A percentile compares a stretch with the other conserved stretches of the same genome.
Conservation (phyloP, 2,888 invertebrate species). For the Tiphia femorata region DNA sequence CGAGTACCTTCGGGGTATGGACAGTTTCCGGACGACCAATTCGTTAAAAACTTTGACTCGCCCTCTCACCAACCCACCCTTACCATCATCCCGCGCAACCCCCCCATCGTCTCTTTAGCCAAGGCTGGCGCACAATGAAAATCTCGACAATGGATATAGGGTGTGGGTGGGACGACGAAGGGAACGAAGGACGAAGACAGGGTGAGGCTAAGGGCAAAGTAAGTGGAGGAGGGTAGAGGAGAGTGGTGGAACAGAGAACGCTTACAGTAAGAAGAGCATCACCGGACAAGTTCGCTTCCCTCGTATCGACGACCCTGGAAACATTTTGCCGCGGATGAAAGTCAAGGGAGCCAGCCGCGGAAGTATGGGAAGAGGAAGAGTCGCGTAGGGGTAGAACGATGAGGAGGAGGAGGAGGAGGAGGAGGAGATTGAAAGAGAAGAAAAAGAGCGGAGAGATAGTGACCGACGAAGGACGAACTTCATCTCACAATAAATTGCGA, state of each 20-base stretch:
- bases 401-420: neutral
- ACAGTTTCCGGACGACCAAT: slow-evolving; percentile 54
- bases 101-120: slow-evolving; percentile 23
- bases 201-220: neutral
- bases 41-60: slow-evolving; percentile 57
- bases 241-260: neutral
- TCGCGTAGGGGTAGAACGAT: neutral
- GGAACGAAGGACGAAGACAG: slow-evolving; percentile 7
- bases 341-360: neutral
- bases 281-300: slow-evolving; percentile 2
- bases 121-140: slow-evolving; percentile 51
- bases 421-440: slow-evolving; percentile 1
- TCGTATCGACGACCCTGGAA: slow-evolving; percentile 6
- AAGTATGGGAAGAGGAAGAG: no score
- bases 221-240: neutral
- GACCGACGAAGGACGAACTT: slow-evolving; percentile 42
- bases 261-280: neutral
- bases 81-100: no score
- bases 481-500: slow-evolving; percentile 56
- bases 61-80: no score
- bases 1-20: slow-evolving; percentile 30
- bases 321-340: neutral
- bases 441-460: neutral
- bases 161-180: slow-evolving; percentile 12
- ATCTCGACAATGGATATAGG: slow-evolving; percentile 51